Conservation (phyloP, 2,888 invertebrate species). For the Apodemia zela region DNA sequence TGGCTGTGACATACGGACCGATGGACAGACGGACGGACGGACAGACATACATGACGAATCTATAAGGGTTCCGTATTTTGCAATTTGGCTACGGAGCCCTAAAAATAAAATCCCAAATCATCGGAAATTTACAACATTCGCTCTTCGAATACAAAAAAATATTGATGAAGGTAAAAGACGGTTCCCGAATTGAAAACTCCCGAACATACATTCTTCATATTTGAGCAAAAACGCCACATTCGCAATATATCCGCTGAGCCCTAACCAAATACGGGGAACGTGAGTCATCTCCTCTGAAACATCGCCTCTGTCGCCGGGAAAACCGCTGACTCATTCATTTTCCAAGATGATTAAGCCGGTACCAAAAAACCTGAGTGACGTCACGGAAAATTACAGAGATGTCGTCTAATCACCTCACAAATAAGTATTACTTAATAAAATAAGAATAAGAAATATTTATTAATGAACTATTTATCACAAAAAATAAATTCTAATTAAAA, state of each 20-base stretch:
- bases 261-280: neutral
- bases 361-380: neutral
- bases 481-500: too few relatives aligned
- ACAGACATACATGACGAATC: too few relatives aligned
- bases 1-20: too few relatives aligned
- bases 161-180: neutral
- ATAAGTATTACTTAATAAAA: neutral
- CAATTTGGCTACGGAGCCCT: too few relatives aligned
- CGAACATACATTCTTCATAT: constrained; percentile 4
- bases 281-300: neutral
- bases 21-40: too few relatives aligned
- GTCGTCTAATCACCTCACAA: neutral
- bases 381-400: neutral
- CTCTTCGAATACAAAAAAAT: neutral
- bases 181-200: neutral
- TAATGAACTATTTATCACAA: too few relatives aligned
- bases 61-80: too few relatives aligned
- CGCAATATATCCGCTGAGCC: constrained; percentile 11
- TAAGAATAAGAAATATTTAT: too few relatives aligned
- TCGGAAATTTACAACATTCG: too few relatives aligned
- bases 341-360: constrained; percentile 6
- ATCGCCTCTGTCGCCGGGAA: neutral
- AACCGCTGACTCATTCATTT: constrained; percentile 7
- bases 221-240: neutral
- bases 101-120: too few relatives aligned